phyloP scores from a whole-genome alignment of 23 tunicate genomes.

The Trididemnum clinides region DNA sequence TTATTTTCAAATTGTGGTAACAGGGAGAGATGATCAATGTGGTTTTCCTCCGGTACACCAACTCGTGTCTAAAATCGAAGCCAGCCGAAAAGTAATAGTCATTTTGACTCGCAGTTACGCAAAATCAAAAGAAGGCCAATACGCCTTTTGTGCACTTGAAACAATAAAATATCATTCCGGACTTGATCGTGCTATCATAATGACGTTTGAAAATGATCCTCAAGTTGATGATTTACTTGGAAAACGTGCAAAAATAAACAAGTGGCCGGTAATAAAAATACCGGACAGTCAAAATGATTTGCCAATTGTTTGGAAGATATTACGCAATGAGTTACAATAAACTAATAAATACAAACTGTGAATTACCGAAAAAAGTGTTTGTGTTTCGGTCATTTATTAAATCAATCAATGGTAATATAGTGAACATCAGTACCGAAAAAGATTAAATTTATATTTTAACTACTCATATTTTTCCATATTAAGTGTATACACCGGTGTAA shows the following conservation, averaged over 20 bases:
- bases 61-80: neutral
- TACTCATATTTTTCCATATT: no score
- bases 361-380: no score
- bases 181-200: neutral
- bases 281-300: neutral
- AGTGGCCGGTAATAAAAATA: neutral
- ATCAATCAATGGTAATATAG: no score
- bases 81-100: conserved; percentile 24
- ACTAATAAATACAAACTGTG: no score
- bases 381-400: no score
- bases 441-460: no score
- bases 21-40: conserved; percentile 30
- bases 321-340: neutral
- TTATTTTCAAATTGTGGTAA: neutral
- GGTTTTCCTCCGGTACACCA: neutral
- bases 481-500: no score
- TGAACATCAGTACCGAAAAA: no score
- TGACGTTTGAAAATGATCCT: neutral
- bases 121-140: neutral
- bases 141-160: conserved; percentile 14
- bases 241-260: no score
- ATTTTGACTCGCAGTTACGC: neutral
- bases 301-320: neutral
- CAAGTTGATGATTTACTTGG: neutral
- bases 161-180: neutral